Evolutionary conservation across 2,797 vertebrate species (phyloP).

Genomic region (Ataeniobius toweri): DNA sequence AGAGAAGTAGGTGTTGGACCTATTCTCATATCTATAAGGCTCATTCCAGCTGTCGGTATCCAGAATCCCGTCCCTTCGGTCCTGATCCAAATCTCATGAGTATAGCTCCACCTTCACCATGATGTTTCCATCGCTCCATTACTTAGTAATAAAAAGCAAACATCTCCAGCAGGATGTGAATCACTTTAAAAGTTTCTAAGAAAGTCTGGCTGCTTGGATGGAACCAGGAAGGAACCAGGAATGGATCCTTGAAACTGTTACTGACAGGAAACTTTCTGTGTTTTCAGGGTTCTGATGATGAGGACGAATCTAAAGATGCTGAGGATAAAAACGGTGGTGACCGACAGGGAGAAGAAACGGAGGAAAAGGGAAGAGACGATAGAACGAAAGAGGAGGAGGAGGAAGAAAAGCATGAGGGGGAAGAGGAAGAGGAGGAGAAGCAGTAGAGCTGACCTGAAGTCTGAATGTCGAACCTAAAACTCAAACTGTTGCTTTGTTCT

Average conservation of each 20-base stretch:
- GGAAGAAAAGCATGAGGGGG: neutral
- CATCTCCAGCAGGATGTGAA: no score
- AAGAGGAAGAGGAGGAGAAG: conserved; percentile 14
- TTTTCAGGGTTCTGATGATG: conserved; percentile 39
- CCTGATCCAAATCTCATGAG: neutral
- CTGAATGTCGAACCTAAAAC: neutral
- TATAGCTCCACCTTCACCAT: no score
- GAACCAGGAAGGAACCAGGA: neutral
- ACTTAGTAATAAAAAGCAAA: no score
- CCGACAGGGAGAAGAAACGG: conserved; percentile 21
- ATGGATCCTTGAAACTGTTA: neutral
- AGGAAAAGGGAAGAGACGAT: conserved; percentile 4
- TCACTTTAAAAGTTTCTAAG: no score
- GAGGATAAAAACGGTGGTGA: conserved; percentile 25
- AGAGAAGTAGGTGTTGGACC: no score
- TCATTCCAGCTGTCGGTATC: no score
- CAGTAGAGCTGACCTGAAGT: conserved; percentile 27
- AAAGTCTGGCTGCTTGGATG: neutral
- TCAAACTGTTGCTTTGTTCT: conserved; percentile 24
- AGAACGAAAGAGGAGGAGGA: conserved; percentile 11
- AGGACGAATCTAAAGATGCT: conserved; percentile 57
- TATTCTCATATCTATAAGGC: no score
- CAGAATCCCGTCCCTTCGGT: neutral
- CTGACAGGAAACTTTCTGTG: neutral
- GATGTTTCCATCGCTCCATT: no score